Percentiles rank a stretch among this genome's conserved stretches.
Conservation (phyloP, 1,140 invertebrate species). For the Nephila pilipes region DNA sequence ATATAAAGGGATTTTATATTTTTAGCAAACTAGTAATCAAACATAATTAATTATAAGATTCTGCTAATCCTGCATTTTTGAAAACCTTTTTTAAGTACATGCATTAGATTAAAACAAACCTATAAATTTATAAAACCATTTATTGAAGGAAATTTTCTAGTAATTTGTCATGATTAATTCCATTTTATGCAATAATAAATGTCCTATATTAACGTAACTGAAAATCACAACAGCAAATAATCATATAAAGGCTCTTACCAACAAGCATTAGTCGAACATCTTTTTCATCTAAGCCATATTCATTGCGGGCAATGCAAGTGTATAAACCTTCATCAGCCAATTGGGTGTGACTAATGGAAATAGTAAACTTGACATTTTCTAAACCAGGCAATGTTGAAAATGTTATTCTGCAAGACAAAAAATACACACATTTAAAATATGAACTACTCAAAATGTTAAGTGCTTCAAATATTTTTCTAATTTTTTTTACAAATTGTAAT, state of each 20-base stretch:
- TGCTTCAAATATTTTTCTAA: no score
- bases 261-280: conserved; percentile 72
- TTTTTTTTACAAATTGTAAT: no score
- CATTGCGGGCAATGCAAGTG: conserved; percentile 75
- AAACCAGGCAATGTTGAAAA: conserved; percentile 43
- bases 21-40: no score
- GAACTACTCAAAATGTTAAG: no score
- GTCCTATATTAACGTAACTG: not conserved
- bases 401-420: conserved; percentile 41
- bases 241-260: conserved; percentile 20
- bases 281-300: conserved; percentile 74
- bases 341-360: conserved; percentile 43
- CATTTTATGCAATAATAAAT: not conserved
- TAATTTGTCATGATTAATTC: no score
- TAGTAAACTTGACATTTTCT: conserved; percentile 54
- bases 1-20: no score
- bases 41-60: no score
- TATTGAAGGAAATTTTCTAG: no score
- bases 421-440: not conserved
- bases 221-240: not conserved
- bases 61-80: no score
- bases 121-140: no score
- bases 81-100: no score
- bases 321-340: conserved; percentile 72
- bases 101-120: no score